Evolutionary conservation across 2,797 vertebrate genomes (phyloP).

Genomic region (Falco naumanni): DNA sequence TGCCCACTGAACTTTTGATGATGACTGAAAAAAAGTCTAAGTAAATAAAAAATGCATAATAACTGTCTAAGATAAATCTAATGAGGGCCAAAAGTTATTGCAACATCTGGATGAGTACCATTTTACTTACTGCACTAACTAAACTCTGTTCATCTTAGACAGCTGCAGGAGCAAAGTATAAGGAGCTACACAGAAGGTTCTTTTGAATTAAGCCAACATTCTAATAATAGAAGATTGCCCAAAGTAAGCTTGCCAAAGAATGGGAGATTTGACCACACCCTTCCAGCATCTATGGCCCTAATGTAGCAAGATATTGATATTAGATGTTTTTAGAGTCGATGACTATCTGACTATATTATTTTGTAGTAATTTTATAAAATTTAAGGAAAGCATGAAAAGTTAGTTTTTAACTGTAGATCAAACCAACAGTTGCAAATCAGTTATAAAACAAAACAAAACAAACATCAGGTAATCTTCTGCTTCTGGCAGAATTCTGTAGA

Average conservation of each 20-base stretch:
- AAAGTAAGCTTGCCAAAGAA: neutral
- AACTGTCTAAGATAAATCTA: neutral
- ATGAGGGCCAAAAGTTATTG: neutral
- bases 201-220: neutral
- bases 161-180: neutral
- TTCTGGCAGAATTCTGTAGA: neutral
- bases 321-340: neutral
- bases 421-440: neutral
- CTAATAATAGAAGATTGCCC: neutral
- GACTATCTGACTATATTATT: neutral
- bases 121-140: neutral
- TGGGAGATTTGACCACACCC: neutral
- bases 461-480: neutral
- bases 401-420: neutral
- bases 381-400: neutral
- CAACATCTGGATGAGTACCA: neutral
- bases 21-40: neutral
- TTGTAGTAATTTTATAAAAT: neutral
- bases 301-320: neutral
- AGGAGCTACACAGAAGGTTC: neutral
- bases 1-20: neutral
- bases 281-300: neutral
- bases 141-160: neutral
- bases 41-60: neutral
- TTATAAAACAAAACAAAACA: neutral